Percentiles rank a stretch among this genome's conserved stretches.
Conservation (phyloP, 2,888 invertebrate genomes). For the Kuschelorhynchus macadamiae region DNA sequence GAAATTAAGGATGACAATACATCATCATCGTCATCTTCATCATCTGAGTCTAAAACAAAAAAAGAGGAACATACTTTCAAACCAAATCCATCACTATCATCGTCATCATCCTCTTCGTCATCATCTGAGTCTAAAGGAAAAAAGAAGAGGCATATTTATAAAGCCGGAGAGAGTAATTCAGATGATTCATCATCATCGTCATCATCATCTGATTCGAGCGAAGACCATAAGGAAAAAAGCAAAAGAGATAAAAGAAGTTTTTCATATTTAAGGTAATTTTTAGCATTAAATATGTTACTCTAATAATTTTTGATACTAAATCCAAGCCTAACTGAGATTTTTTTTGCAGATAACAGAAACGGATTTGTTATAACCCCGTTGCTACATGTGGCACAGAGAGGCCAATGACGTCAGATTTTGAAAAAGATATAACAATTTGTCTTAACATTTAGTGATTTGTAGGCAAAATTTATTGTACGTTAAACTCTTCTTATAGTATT, state of each 20-base stretch:
- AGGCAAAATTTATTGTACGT: too few relatives aligned
- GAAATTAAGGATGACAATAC: background rate
- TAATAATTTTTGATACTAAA: too few relatives aligned
- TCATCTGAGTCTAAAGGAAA: constrained; percentile 21
- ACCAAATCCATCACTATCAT: background rate
- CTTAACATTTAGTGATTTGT: too few relatives aligned
- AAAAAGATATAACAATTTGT: too few relatives aligned
- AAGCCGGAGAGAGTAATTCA: background rate
- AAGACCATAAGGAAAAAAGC: background rate
- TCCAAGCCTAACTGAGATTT: too few relatives aligned
- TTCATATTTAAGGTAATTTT: too few relatives aligned
- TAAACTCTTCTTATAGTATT: too few relatives aligned
- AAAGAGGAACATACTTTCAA: background rate
- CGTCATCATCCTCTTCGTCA: constrained; percentile 3
- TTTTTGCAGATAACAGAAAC: too few relatives aligned
- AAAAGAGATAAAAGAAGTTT: background rate
- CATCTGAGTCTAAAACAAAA: constrained; percentile 18
- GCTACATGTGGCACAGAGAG: too few relatives aligned
- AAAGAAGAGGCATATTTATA: background rate
- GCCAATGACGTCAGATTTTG: too few relatives aligned
- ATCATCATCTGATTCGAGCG: constrained; percentile 6
- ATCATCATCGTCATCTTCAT: constrained; percentile 3
- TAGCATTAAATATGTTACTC: too few relatives aligned
- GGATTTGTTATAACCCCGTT: too few relatives aligned
- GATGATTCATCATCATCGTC: background rate